Conservation (phyloP, 2,113 vertebrate species). For the Hippolais icterina region DNA sequence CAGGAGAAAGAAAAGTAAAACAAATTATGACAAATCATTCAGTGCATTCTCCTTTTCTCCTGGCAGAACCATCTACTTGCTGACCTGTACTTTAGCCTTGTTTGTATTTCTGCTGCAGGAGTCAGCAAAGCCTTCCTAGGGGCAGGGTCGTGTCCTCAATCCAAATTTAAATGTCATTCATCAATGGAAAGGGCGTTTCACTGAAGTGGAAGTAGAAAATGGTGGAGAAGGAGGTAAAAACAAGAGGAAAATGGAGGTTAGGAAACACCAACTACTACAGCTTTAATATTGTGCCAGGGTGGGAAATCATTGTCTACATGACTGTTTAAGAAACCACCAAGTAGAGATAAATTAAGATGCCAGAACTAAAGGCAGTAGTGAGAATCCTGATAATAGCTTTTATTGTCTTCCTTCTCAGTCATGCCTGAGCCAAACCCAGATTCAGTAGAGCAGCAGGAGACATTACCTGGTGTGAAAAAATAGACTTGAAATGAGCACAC, state of each 20-base stretch:
- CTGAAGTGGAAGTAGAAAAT: not conserved
- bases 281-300: not conserved
- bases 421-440: not conserved
- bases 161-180: not conserved
- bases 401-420: not conserved
- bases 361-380: not conserved
- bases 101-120: not conserved
- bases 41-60: not conserved
- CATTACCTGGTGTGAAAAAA: not conserved
- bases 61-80: not conserved
- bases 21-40: not conserved
- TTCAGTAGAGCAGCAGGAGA: not conserved
- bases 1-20: not conserved
- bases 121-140: not conserved
- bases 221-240: not conserved
- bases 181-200: not conserved
- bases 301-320: not conserved
- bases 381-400: not conserved
- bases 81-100: not conserved
- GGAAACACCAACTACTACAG: not conserved
- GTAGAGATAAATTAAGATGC: not conserved
- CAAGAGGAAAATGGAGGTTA: not conserved
- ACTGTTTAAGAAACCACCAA: not conserved
- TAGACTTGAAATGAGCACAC: not conserved
- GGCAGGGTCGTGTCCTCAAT: not conserved